Conservation (phyloP, 2,797 vertebrate species). For the Hydrocynus forskahlii region DNA sequence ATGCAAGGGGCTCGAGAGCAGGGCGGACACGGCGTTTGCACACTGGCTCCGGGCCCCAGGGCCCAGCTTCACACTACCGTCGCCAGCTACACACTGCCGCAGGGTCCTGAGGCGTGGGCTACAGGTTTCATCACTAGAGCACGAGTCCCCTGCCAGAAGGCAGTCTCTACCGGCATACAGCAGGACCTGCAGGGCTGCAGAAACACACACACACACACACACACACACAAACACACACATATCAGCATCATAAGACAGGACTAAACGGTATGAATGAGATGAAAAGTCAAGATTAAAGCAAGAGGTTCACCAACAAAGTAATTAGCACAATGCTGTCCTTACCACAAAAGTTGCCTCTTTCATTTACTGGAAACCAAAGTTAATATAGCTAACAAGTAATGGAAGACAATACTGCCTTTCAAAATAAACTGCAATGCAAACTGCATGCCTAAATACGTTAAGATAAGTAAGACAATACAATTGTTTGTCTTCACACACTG, state of each 20-base stretch:
- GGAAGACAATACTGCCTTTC: neutral
- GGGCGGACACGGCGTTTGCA: conserved; percentile 84
- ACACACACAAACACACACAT: conserved; percentile 4
- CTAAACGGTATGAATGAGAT: neutral
- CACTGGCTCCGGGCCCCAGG: conserved; percentile 89
- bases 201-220: conserved; percentile 22
- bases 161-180: conserved; percentile 83
- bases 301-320: neutral
- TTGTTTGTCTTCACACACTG: too few species aligned
- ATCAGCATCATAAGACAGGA: neutral
- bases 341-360: neutral
- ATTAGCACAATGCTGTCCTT: too few species aligned
- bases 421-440: neutral
- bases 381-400: neutral
- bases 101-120: conserved; percentile 89
- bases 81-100: conserved; percentile 90
- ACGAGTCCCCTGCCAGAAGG: conserved; percentile 87
- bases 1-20: conserved; percentile 88
- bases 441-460: neutral
- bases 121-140: conserved; percentile 87
- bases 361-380: too few species aligned
- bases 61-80: conserved; percentile 88
- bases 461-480: too few species aligned
- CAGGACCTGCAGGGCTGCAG: conserved; percentile 76
- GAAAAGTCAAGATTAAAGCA: neutral